A percentile compares a stretch with the other conserved stretches of the same genome.
phyloP scores from a whole-genome alignment of 2,797 vertebrate genomes.

The Chloroceryle amazona region DNA sequence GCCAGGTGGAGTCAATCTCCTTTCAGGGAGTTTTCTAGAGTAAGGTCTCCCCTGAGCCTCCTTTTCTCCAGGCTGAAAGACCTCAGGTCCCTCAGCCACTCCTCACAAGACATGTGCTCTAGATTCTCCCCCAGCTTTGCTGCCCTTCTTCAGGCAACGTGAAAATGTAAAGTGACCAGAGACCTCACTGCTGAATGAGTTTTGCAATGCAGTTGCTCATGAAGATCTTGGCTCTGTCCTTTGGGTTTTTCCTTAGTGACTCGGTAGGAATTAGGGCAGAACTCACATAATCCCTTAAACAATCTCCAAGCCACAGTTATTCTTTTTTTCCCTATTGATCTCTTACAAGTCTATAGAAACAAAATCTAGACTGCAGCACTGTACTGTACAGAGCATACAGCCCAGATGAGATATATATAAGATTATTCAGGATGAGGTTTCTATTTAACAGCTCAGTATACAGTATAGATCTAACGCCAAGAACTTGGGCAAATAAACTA shows the following conservation, averaged over 20 bases:
- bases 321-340: background rate
- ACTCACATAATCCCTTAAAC: background rate
- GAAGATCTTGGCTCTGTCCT: background rate
- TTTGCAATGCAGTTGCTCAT: fast-evolving
- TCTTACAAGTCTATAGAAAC: background rate
- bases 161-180: background rate
- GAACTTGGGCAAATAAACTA: background rate
- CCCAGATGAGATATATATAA: background rate
- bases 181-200: fast-evolving
- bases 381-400: fast-evolving
- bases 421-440: background rate
- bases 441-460: background rate
- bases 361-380: background rate
- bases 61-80: background rate
- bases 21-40: background rate
- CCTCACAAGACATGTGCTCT: background rate
- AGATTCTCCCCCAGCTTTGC: background rate
- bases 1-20: background rate
- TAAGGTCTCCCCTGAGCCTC: background rate
- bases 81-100: background rate
- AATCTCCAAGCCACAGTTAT: background rate
- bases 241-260: fast-evolving
- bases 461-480: background rate
- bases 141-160: background rate
- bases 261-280: background rate